A percentile compares a stretch with the other conserved stretches of the same genome.
These are phyloP conservation scores for Drosophila lacertosa DNA, from an alignment of 1,140 invertebrate genomes.

Conservation along the genomic window DNA sequence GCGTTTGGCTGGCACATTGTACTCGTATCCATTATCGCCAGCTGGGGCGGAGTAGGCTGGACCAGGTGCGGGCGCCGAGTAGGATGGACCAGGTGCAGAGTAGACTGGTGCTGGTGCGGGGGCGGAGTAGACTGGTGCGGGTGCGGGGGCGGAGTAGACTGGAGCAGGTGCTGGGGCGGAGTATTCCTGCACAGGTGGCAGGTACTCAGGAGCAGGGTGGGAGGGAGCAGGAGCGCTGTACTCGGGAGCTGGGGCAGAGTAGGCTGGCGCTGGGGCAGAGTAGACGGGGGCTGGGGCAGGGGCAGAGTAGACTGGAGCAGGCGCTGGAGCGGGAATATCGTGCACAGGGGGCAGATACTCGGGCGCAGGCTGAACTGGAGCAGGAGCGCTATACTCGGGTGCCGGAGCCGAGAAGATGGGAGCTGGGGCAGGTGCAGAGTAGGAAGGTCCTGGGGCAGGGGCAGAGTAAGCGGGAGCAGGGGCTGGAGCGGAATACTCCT, in stretches of 20 bases:
- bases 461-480: constrained; percentile 39
- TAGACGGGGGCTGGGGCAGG: constrained; percentile 58
- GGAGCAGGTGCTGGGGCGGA: constrained; percentile 38
- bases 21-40: constrained; percentile 62
- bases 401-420: constrained; percentile 30
- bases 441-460: constrained; percentile 23
- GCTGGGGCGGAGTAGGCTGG: constrained; percentile 35
- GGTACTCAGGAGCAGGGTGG: constrained; percentile 28
- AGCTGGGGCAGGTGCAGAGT: constrained; percentile 35
- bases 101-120: constrained; percentile 38
- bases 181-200: constrained; percentile 26
- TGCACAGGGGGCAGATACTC: constrained; percentile 64
- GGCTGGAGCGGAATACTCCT: constrained; percentile 15
- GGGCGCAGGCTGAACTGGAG: constrained; percentile 35
- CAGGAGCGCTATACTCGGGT: constrained; percentile 40
- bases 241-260: constrained; percentile 51
- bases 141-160: constrained; percentile 42
- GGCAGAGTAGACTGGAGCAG: constrained; percentile 50
- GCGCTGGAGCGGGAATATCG: constrained; percentile 49
- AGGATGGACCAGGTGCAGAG: constrained; percentile 28
- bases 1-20: constrained; percentile 74
- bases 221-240: constrained; percentile 39
- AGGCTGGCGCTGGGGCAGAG: constrained; percentile 51
- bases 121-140: constrained; percentile 22
- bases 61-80: constrained; percentile 36